Conservation (phyloP, 1,140 invertebrate species). For the Drosophila melanica region DNA sequence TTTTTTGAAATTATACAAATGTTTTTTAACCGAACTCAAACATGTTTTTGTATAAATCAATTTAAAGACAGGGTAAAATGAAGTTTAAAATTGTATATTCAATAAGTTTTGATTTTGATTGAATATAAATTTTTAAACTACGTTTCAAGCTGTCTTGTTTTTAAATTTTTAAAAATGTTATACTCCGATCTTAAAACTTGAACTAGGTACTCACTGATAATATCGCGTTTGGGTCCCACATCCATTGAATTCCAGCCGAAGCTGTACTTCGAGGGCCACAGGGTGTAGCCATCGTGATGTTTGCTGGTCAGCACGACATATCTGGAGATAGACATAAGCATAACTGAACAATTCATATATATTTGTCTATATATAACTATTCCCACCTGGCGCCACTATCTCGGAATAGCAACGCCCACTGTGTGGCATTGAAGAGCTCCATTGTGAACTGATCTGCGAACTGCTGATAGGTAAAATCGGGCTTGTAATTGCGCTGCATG, state of each 20-base stretch:
- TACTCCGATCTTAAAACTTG: no score
- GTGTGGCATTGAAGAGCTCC: slow-evolving; percentile 91
- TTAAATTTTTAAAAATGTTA: no score
- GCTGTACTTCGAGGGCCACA: slow-evolving; percentile 94
- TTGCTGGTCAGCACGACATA: slow-evolving; percentile 96
- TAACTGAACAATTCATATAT: not conserved
- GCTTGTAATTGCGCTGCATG: slow-evolving; percentile 91
- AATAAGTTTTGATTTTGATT: no score
- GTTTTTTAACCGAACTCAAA: no score
- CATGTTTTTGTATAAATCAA: no score
- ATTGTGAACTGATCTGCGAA: slow-evolving; percentile 92
- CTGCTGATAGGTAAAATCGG: slow-evolving; percentile 93
- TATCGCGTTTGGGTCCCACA: slow-evolving; percentile 92
- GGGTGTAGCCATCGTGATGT: slow-evolving; percentile 96
- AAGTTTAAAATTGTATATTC: no score
- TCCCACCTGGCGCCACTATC: slow-evolving; percentile 90
- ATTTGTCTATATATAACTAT: not conserved
- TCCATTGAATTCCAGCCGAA: slow-evolving; percentile 96
- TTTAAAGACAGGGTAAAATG: no score
- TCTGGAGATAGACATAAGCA: slow-evolving; percentile 81
- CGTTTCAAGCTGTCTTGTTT: no score
- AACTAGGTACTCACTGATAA: slow-evolving; percentile 86
- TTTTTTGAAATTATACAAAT: no score
- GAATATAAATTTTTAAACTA: no score
- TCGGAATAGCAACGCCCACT: slow-evolving; percentile 91